A percentile compares a stretch with the other conserved stretches of the same genome.
phyloP scores from a whole-genome alignment of 2,888 invertebrate genomes.

The Drosophila suboccidentalis region DNA sequence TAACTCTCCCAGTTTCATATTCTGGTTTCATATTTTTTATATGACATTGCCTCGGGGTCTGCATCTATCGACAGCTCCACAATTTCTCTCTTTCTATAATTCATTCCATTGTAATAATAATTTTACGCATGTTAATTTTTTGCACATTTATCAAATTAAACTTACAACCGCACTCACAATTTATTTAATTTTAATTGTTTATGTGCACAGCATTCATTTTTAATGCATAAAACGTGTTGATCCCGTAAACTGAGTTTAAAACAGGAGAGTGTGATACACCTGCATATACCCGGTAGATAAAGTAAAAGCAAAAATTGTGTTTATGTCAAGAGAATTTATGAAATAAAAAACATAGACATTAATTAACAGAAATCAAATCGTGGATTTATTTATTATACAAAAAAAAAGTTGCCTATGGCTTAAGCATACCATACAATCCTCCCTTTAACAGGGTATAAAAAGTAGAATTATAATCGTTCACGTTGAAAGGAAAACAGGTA shows the following conservation, averaged over 20 bases:
- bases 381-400: too few species aligned
- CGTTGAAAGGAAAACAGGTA: conserved; percentile 1
- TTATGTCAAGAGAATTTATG: too few species aligned
- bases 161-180: conserved; percentile 38
- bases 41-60: not conserved
- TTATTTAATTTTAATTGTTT: conserved; percentile 66
- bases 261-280: not conserved
- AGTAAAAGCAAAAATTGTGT: too few species aligned
- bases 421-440: not conserved
- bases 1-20: not conserved
- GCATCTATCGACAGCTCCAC: conserved; percentile 1
- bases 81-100: conserved; percentile 8
- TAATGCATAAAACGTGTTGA: conserved; percentile 40
- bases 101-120: conserved; percentile 35
- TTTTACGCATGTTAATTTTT: conserved; percentile 53
- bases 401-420: not conserved
- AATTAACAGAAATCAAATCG: too few species aligned
- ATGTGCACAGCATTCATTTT: conserved; percentile 29
- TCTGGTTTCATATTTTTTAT: not conserved
- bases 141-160: conserved; percentile 55
- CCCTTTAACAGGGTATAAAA: conserved; percentile 6
- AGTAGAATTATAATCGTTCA: conserved; percentile 5
- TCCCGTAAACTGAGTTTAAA: conserved; percentile 12
- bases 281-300: not conserved
- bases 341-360: too few species aligned